Evolutionary conservation across 2,113 vertebrate genomes (phyloP).

Genomic region (Jacana jacana): DNA sequence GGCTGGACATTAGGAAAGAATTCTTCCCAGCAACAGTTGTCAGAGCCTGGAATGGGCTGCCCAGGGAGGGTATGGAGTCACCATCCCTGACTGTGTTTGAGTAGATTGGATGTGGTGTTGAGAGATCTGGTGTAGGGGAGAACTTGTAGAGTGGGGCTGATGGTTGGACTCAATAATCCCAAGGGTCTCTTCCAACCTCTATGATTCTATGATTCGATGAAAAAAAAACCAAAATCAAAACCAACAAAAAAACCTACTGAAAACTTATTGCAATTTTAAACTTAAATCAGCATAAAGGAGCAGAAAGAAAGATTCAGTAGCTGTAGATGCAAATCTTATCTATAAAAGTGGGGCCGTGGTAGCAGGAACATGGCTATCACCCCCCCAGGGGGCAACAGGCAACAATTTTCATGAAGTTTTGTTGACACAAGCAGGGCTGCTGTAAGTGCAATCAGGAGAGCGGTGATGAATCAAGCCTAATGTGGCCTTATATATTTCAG

Average conservation of each 20-base stretch:
- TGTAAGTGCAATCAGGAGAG: neutral
- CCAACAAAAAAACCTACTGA: neutral
- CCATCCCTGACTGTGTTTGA: no score
- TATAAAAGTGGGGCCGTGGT: neutral
- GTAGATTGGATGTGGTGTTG: no score
- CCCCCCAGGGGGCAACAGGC: neutral
- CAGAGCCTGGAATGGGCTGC: no score
- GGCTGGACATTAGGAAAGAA: no score
- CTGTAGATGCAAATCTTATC: neutral
- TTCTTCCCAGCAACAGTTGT: no score
- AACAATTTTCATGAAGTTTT: neutral
- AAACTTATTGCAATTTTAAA: neutral
- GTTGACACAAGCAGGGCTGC: neutral
- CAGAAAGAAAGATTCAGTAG: neutral
- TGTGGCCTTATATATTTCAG: neutral
- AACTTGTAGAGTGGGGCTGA: no score
- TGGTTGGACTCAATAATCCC: no score
- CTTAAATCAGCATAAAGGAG: neutral
- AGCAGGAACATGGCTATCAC: neutral
- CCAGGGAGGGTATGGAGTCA: no score
- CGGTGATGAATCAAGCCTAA: constrained; percentile 9
- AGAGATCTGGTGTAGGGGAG: no score
- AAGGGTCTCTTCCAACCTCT: no score
- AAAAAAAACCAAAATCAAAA: no score
- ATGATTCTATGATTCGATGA: no score